Conservation (phyloP, 2,113 vertebrate species). For the Daubentonia madagascariensis region DNA sequence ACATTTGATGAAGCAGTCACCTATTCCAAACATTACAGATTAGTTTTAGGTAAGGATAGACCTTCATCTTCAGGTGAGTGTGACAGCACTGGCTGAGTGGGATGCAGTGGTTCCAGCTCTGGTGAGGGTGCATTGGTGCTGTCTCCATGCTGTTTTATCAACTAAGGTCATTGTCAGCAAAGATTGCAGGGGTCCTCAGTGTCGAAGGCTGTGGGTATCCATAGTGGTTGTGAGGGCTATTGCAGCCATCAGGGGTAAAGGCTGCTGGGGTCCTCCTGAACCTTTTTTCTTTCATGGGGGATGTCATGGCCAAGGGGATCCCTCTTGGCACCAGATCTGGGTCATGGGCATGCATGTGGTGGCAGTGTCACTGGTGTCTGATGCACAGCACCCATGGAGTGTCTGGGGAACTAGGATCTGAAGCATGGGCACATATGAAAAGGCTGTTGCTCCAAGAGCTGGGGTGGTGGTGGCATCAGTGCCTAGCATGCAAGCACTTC, state of each 20-base stretch:
- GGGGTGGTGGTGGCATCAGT: not conserved
- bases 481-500: fast-evolving
- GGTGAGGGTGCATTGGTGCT: no score
- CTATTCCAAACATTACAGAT: not conserved
- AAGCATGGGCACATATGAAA: not conserved
- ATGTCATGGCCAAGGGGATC: not conserved
- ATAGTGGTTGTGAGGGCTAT: not conserved
- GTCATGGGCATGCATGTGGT: not conserved
- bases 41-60: not conserved
- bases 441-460: not conserved
- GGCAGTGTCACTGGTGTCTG: not conserved
- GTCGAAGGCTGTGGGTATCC: not conserved
- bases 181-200: not conserved
- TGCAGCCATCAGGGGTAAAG: not conserved
- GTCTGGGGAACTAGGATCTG: not conserved
- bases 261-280: not conserved
- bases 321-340: not conserved
- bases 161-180: not conserved
- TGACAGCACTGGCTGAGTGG: not conserved
- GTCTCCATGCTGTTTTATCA: not conserved
- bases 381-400: not conserved
- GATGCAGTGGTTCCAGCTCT: not conserved
- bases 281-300: not conserved
- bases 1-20: not conserved
- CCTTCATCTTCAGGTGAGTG: not conserved